Conservation (phyloP, 2,888 invertebrate species). For the Norana najaformis region DNA sequence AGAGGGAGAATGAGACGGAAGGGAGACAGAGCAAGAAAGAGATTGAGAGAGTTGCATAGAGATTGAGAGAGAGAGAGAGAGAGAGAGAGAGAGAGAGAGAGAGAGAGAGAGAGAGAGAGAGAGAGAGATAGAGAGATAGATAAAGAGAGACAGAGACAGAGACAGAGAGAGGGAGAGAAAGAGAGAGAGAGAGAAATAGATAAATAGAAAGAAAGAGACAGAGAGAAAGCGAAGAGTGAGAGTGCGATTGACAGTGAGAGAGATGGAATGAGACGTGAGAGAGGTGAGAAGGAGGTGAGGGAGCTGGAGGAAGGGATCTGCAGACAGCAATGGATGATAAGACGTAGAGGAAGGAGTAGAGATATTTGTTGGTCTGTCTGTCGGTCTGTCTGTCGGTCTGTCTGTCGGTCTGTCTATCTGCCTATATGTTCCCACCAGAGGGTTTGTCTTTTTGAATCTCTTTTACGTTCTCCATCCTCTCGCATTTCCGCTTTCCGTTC, state of each 20-base stretch:
- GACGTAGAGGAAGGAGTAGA: too few species aligned
- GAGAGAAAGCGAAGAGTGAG: neutral
- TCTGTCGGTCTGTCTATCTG: neutral
- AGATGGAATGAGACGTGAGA: neutral
- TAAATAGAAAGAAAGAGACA: neutral
- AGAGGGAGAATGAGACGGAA: too few species aligned
- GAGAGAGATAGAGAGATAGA: neutral
- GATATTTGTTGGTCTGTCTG: neutral
- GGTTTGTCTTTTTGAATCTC: too few species aligned
- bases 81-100: neutral
- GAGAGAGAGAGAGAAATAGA: neutral
- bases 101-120: neutral
- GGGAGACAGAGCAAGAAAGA: neutral
- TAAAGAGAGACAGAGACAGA: neutral
- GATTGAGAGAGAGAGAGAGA: neutral
- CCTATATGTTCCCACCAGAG: neutral
- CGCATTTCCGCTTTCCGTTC: too few species aligned
- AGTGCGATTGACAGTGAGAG: neutral
- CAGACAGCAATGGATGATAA: neutral
- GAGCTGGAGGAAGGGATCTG: neutral
- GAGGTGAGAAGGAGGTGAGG: neutral
- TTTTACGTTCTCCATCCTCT: too few species aligned
- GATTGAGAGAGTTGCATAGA: too few species aligned
- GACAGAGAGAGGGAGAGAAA: neutral
- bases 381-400: neutral